phyloP scores from a whole-genome alignment of 2,888 invertebrate genomes.

The Amblyjoppa proteus region DNA sequence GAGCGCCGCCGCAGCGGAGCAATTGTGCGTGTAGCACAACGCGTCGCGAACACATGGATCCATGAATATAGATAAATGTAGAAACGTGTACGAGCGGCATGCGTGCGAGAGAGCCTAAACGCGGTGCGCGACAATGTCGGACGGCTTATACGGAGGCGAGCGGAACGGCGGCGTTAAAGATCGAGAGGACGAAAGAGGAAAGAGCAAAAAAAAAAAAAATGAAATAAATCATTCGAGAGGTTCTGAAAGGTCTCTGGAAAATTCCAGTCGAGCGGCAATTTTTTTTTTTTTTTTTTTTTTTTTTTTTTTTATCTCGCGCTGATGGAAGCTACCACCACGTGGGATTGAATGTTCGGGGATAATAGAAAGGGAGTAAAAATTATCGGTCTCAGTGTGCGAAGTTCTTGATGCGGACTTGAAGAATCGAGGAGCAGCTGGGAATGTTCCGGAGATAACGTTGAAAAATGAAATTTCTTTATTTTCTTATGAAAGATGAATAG shows the following conservation, averaged over 20 bases:
- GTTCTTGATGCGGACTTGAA: too few species aligned
- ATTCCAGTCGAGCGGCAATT: neutral
- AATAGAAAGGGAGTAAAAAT: too few species aligned
- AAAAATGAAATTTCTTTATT: too few species aligned
- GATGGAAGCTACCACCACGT: too few species aligned
- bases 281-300: neutral
- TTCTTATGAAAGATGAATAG: too few species aligned
- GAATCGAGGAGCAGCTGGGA: too few species aligned
- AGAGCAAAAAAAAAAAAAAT: neutral
- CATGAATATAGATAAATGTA: constrained; percentile 2
- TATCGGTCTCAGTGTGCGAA: too few species aligned
- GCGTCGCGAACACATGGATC: constrained; percentile 30
- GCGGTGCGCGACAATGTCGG: neutral
- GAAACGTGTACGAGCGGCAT: neutral
- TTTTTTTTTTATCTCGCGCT: too few species aligned
- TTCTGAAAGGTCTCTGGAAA: neutral
- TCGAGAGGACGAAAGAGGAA: constrained; percentile 4
- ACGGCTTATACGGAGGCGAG: neutral
- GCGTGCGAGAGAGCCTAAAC: neutral
- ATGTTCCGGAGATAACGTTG: too few species aligned
- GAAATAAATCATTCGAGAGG: neutral
- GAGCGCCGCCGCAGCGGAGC: constrained; percentile 45
- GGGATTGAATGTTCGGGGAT: too few species aligned
- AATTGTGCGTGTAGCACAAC: constrained; percentile 64
- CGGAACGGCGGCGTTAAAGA: constrained; percentile 1